A percentile compares a stretch with the other conserved stretches of the same genome.
Conservation (phyloP, 1,140 invertebrate species). For the Drosophila auraria region DNA sequence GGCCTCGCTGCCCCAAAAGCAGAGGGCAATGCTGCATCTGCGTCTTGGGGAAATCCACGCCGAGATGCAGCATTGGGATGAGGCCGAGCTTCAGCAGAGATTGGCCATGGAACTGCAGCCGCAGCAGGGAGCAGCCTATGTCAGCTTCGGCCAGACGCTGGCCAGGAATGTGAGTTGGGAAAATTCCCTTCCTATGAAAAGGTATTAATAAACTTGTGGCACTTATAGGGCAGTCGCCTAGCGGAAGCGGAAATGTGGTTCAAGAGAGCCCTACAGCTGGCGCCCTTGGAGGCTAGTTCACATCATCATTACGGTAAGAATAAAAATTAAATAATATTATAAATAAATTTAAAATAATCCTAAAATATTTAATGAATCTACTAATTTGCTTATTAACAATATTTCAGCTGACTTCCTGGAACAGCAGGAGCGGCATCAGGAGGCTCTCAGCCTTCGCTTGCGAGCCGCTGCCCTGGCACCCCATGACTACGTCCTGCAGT, state of each 20-base stretch:
- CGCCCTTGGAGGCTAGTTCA: conserved; percentile 92
- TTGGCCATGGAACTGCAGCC: conserved; percentile 92
- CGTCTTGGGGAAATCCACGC: conserved; percentile 91
- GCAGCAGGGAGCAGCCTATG: conserved; percentile 93
- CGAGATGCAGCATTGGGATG: conserved; percentile 90
- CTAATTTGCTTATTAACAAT: neutral
- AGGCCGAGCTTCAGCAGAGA: conserved; percentile 93
- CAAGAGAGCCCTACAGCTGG: conserved; percentile 91
- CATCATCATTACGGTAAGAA: conserved; percentile 93
- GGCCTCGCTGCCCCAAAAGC: conserved; percentile 90
- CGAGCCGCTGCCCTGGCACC: conserved; percentile 91
- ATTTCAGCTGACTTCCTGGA: conserved; percentile 93
- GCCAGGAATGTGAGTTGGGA: conserved; percentile 92
- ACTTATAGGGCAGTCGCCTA: conserved; percentile 89
- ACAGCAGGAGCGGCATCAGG: conserved; percentile 90
- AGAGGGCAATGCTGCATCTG: conserved; percentile 87
- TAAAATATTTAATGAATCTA: too few relatives aligned
- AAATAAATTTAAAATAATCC: neutral
- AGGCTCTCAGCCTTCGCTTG: conserved; percentile 92
- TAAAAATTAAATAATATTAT: too few relatives aligned
- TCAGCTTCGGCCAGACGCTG: conserved; percentile 95
- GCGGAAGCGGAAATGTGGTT: conserved; percentile 95
- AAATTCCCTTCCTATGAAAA: neutral
- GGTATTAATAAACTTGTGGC: conserved; percentile 2
- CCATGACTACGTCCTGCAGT: conserved; percentile 92